These are phyloP conservation scores for Dryobates pubescens DNA, from an alignment of 2,797 vertebrate species.

Conservation along the genomic window DNA sequence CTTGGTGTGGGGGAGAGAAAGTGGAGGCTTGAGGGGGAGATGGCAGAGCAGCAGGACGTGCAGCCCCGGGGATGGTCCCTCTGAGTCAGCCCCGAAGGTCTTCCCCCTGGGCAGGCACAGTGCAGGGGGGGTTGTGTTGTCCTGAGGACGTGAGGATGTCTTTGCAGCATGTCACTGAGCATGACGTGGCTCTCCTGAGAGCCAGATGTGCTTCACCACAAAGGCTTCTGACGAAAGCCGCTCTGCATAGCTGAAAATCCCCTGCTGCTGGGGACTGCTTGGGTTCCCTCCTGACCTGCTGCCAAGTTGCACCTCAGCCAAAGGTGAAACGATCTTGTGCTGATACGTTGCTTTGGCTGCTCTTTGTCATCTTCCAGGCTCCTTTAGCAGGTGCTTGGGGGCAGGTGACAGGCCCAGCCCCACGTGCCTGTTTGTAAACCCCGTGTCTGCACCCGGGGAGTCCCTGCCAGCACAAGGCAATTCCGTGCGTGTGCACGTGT, in stretches of 20 bases:
- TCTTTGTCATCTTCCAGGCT: constrained; percentile 27
- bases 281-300: background rate
- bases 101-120: background rate
- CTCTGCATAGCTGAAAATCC: constrained; percentile 26
- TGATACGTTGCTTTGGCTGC: background rate
- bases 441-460: background rate
- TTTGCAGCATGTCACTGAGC: background rate
- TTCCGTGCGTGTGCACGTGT: background rate
- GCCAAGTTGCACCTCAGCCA: constrained; percentile 4
- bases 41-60: background rate
- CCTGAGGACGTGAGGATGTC: background rate
- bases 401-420: background rate
- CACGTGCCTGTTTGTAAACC: constrained; percentile 10
- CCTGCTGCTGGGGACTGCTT: fast-evolving
- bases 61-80: background rate
- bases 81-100: background rate
- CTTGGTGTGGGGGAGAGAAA: background rate
- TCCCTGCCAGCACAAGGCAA: background rate
- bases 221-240: constrained; percentile 51
- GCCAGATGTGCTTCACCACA: constrained; percentile 30
- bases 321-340: background rate
- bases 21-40: background rate
- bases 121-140: background rate
- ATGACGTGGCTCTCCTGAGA: constrained; percentile 11
- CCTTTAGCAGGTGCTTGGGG: background rate